Evolutionary conservation across 92 coral and sea anemone genomes (phyloP), one percentile per base, ranked within the genome.

Genomic region (Siderastrea siderea): DNA sequence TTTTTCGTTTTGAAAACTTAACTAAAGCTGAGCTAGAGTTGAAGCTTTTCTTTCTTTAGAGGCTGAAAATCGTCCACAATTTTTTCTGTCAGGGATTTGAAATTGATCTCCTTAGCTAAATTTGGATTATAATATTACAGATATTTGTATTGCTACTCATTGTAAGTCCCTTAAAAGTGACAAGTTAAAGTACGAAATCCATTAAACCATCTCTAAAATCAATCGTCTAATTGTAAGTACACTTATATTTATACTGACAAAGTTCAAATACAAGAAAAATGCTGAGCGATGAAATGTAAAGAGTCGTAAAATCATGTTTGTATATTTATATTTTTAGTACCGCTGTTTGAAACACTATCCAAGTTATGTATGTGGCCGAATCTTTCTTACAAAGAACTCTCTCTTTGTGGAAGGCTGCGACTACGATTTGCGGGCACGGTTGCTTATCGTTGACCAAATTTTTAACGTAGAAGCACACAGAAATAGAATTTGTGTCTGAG

Each of bases 131-230:
- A 63, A 67, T 67, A 67, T 38, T 67, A 67, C 8, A 62, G 43
- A 78, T 62, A 79, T 62, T 79, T 62, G 83, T 79, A 38, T 62
- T 65, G 10, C 12, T 67, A 67, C 69, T 65, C 9, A 67, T 7
- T 67, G 47, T 9, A 38, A 67, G 71, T 38, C 47, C 11, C n/a
- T 67, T 67, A 43, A 38, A 38, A 67, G 6, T 67, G 71, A 67
- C 71, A 67, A 43, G 71, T 67, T 45, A 26, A 38, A 45, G 71
- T 8, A 26, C 47, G 13, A 38, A 45, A 67, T 13, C 43, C 71
- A 10, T 67, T 38, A 67, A 67, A 10, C 47, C 11, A 66, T 26
- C 46, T 66, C 71, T 66, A 66, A 67, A 67, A 7, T 48, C 48
- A 38, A 67, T 44, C 47, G 38, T 46, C 55, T 73, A 48, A 15